Conservation (phyloP, 2,888 invertebrate genomes). For the Phalera bucephala region DNA sequence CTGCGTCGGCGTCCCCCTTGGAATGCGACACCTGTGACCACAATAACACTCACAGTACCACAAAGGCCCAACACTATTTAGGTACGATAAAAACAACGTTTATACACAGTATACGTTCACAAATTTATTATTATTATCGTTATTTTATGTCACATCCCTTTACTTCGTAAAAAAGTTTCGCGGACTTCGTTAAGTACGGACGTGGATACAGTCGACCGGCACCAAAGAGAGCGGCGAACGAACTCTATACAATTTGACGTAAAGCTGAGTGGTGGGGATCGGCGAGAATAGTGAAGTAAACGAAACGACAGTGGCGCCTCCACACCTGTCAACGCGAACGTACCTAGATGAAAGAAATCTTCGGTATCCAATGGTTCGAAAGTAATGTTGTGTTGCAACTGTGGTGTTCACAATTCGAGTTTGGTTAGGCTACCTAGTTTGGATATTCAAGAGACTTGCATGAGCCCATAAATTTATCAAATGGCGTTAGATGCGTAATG, state of each 20-base stretch:
- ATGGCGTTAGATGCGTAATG: no score
- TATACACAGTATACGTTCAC: conserved; percentile 23
- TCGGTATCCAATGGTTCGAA: no score
- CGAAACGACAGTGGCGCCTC: conserved; percentile 46
- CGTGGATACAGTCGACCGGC: conserved; percentile 29
- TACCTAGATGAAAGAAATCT: no score
- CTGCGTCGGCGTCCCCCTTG: conserved; percentile 69
- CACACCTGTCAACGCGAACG: conserved; percentile 55
- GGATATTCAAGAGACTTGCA: no score
- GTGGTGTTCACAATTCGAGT: no score
- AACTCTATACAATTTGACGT: conserved; percentile 51
- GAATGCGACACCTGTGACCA: conserved; percentile 79
- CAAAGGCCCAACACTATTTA: conserved; percentile 35
- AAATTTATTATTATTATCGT: conserved; percentile 18
- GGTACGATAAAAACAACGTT: conserved; percentile 31
- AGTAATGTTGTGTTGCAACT: no score
- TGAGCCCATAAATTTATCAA: no score
- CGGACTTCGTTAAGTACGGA: conserved; percentile 39
- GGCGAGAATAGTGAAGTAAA: conserved; percentile 24
- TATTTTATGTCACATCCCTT: conserved; percentile 36
- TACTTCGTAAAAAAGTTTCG: conserved; percentile 60
- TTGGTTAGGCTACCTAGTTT: no score
- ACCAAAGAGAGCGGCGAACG: conserved; percentile 55
- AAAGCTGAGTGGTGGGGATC: conserved; percentile 32
- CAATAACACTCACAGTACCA: conserved; percentile 62